Percentiles rank a stretch among this genome's conserved stretches.
These are phyloP conservation scores for Muscidifurax raptorellus DNA, from an alignment of 1,140 invertebrate genomes.

Conservation along the genomic window DNA sequence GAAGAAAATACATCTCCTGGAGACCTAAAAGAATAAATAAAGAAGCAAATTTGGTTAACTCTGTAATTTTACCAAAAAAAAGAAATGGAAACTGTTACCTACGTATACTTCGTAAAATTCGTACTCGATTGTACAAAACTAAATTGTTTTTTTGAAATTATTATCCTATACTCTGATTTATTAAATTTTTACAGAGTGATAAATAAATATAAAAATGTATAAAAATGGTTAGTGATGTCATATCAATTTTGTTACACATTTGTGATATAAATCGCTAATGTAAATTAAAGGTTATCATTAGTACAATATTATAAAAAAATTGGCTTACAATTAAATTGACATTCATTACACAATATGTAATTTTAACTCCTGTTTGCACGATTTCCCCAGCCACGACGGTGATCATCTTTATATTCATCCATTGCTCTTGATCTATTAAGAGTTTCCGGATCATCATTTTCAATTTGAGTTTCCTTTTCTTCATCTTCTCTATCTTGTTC, in stretches of 20 bases:
- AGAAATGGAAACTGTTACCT: background rate
- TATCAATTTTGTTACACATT: background rate
- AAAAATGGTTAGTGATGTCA: background rate
- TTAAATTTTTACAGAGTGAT: background rate
- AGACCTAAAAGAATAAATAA: background rate
- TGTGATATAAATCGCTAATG: background rate
- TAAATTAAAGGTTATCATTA: background rate
- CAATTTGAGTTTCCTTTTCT: slow-evolving; percentile 78
- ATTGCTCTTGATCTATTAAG: slow-evolving; percentile 81
- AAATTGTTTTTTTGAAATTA: no score
- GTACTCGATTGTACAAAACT: no score
- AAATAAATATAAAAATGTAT: slow-evolving; percentile 1
- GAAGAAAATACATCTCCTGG: background rate
- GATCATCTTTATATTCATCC: slow-evolving; percentile 96
- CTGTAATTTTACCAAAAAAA: background rate
- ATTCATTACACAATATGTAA: background rate
- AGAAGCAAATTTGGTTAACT: background rate
- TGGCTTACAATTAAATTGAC: background rate
- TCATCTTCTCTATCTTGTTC: slow-evolving; percentile 65
- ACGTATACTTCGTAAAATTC: background rate
- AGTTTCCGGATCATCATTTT: slow-evolving; percentile 86
- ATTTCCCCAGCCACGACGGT: slow-evolving; percentile 92
- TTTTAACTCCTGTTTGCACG: slow-evolving; percentile 87
- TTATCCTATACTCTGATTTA: background rate
- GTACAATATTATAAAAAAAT: background rate